These are phyloP conservation scores for Agonopterix alstromeriana DNA, from an alignment of 2,888 invertebrate species.

Conservation along the genomic window DNA sequence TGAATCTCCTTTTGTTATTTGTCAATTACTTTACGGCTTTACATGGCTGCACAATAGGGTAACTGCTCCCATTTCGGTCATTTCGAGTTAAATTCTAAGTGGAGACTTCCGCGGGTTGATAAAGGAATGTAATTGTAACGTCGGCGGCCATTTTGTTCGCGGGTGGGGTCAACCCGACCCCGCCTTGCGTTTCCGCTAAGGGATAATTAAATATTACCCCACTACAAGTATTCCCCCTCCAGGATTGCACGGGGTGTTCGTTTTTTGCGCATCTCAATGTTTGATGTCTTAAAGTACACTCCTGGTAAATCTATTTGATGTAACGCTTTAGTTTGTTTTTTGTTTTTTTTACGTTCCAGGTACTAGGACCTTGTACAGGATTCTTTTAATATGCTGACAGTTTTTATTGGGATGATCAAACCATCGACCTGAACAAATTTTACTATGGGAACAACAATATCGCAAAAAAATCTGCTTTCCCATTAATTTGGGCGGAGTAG, in stretches of 20 bases:
- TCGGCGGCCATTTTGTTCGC: constrained; percentile 69
- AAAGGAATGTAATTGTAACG: constrained; percentile 63
- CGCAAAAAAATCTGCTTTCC: too few species aligned
- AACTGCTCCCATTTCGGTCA: constrained; percentile 22
- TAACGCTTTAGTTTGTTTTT: background rate
- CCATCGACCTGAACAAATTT: too few species aligned
- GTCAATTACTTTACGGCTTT: constrained; percentile 7
- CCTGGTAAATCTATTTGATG: background rate
- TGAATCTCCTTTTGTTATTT: constrained; percentile 8
- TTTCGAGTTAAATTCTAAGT: constrained; percentile 35
- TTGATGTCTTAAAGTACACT: background rate
- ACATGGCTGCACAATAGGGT: constrained; percentile 8
- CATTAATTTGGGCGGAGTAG: too few species aligned
- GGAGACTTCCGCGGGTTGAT: constrained; percentile 43
- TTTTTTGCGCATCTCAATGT: constrained; percentile 15
- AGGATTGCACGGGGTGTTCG: constrained; percentile 40
- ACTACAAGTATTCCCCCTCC: constrained; percentile 55
- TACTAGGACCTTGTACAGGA: too few species aligned
- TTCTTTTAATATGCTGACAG: too few species aligned
- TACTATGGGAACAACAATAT: too few species aligned
- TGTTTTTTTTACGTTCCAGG: background rate
- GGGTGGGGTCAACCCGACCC: constrained; percentile 72
- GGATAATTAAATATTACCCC: constrained; percentile 74
- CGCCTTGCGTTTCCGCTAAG: constrained; percentile 68
- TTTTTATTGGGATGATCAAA: too few species aligned